Conservation (phyloP, 2,797 vertebrate genomes). For the Tragopan temminckii region DNA sequence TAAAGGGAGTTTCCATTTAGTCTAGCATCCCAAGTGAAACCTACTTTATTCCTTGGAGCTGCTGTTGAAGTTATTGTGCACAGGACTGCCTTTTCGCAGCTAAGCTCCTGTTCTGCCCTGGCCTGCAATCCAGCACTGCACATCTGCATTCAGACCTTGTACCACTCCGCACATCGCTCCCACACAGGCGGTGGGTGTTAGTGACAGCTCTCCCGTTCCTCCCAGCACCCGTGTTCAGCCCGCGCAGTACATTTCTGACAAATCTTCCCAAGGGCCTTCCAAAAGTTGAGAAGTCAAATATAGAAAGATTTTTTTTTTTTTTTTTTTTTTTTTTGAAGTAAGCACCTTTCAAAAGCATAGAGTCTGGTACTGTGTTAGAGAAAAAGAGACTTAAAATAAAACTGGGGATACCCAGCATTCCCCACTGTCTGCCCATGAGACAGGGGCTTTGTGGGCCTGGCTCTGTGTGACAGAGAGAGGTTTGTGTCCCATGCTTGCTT, state of each 20-base stretch:
- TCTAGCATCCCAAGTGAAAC: not conserved
- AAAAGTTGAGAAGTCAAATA: not conserved
- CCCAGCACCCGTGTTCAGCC: accelerated
- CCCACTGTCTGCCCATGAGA: not conserved
- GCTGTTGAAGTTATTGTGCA: not conserved
- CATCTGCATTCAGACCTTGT: not conserved
- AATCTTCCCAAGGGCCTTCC: not conserved
- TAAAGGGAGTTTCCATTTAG: constrained; percentile 6
- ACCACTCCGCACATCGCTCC: accelerated
- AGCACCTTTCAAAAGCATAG: not conserved
- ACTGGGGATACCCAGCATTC: not conserved
- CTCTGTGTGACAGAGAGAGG: not conserved
- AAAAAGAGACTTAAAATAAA: not conserved
- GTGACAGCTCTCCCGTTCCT: not conserved
- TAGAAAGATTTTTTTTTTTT: not conserved
- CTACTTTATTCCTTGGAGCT: not conserved
- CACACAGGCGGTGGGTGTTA: not conserved
- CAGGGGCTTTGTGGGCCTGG: accelerated
- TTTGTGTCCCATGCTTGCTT: not conserved
- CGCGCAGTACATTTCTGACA: not conserved
- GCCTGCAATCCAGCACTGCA: not conserved
- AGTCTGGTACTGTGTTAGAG: not conserved
- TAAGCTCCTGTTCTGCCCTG: not conserved
- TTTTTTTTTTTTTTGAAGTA: not conserved
- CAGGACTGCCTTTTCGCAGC: not conserved